phyloP scores from a whole-genome alignment of 2,113 vertebrate genomes.

The Pitta sordida region DNA sequence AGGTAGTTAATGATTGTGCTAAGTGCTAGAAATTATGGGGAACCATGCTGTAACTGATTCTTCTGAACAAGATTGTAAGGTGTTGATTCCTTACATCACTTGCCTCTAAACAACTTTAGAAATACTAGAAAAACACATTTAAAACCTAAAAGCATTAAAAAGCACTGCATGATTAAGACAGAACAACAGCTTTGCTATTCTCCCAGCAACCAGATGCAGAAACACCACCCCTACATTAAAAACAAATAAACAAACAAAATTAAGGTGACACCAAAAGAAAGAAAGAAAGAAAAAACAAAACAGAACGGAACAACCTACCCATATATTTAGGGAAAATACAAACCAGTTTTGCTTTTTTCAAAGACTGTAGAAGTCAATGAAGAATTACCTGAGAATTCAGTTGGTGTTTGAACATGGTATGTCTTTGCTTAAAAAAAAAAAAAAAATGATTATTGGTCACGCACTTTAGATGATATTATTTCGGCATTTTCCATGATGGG shows the following conservation, averaged over 20 bases:
- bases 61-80: not conserved
- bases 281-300: not conserved
- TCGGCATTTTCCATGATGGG: not conserved
- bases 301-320: accelerated
- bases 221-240: accelerated
- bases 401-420: not conserved
- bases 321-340: not conserved
- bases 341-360: not conserved
- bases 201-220: not conserved
- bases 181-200: not conserved
- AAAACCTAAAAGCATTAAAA: not conserved
- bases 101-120: not conserved
- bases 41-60: not conserved
- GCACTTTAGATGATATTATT: not conserved
- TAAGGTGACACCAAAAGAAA: not conserved
- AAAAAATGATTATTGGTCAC: not conserved
- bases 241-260: too few species aligned
- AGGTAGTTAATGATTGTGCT: not conserved
- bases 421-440: not conserved
- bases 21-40: not conserved
- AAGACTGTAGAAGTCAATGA: not conserved
- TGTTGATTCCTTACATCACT: not conserved
- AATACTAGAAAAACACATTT: not conserved
- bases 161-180: accelerated
- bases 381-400: not conserved